Evolutionary conservation across 2,113 vertebrate species (phyloP).

Genomic region (Corynorhinus townsendii): DNA sequence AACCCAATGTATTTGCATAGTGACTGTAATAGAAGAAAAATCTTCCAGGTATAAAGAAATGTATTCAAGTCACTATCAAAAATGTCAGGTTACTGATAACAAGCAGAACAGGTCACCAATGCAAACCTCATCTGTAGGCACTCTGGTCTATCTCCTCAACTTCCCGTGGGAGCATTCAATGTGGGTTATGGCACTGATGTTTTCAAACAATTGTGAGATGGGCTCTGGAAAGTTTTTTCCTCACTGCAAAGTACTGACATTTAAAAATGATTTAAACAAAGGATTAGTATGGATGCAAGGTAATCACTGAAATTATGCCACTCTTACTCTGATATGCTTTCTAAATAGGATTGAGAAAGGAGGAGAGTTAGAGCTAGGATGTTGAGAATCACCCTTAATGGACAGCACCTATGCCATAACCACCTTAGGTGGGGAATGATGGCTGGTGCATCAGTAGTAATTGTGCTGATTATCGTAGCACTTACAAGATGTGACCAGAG

Average conservation of each 20-base stretch:
- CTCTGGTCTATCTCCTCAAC: not conserved
- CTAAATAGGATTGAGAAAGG: not conserved
- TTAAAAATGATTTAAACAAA: constrained; percentile 12
- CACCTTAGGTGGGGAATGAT: not conserved
- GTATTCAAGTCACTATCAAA: not conserved
- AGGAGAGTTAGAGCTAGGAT: not conserved
- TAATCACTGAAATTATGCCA: not conserved
- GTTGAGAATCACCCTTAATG: not conserved
- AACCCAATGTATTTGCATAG: not conserved
- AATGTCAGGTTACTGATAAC: not conserved
- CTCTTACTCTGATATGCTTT: not conserved
- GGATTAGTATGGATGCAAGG: not conserved
- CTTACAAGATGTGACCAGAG: not conserved
- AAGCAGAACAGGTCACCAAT: not conserved
- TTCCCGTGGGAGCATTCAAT: not conserved
- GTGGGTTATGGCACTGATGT: not conserved
- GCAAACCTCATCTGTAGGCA: not conserved
- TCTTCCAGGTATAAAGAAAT: not conserved
- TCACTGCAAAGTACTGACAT: not conserved
- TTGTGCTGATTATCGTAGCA: not conserved
- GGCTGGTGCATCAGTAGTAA: not conserved
- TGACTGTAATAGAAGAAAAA: not conserved
- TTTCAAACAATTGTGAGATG: not conserved
- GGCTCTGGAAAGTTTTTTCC: not conserved
- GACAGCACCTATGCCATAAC: not conserved